Evolutionary conservation across 2,797 vertebrate genomes (phyloP).

Genomic region (Anomalospiza imberbis): DNA sequence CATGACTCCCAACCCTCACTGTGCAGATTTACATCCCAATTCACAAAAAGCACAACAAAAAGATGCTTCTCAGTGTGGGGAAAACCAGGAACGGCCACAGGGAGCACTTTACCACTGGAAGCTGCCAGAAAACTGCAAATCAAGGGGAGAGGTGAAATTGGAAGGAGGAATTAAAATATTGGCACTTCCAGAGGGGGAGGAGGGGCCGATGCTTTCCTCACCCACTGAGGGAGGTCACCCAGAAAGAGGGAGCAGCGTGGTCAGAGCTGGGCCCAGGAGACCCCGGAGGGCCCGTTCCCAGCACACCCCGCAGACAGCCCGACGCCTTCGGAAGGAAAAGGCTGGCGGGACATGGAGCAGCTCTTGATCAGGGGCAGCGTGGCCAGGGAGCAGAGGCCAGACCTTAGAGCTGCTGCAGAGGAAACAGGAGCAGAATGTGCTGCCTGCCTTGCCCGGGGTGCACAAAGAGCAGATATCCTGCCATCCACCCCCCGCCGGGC

Average conservation of each 20-base stretch:
- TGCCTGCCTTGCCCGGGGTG: not conserved
- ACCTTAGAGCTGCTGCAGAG: not conserved
- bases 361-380: not conserved
- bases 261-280: not conserved
- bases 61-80: not conserved
- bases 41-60: not conserved
- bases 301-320: not conserved
- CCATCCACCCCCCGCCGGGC: not conserved
- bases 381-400: constrained; percentile 24
- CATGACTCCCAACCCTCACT: not conserved
- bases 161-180: not conserved
- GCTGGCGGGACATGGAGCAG: not conserved
- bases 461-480: constrained; percentile 56
- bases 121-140: not conserved
- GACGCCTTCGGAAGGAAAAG: constrained; percentile 19
- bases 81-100: not conserved
- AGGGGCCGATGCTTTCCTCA: not conserved
- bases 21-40: not conserved
- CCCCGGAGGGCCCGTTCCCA: not conserved
- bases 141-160: not conserved
- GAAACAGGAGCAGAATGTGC: constrained; percentile 4
- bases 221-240: not conserved
- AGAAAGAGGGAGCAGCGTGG: rapidly evolving
- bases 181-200: not conserved
- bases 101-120: not conserved